Evolutionary conservation across 1,140 invertebrate species (phyloP), one percentile per base, ranked within the genome.

Genomic region (Trachymyrmex cornetzi): DNA sequence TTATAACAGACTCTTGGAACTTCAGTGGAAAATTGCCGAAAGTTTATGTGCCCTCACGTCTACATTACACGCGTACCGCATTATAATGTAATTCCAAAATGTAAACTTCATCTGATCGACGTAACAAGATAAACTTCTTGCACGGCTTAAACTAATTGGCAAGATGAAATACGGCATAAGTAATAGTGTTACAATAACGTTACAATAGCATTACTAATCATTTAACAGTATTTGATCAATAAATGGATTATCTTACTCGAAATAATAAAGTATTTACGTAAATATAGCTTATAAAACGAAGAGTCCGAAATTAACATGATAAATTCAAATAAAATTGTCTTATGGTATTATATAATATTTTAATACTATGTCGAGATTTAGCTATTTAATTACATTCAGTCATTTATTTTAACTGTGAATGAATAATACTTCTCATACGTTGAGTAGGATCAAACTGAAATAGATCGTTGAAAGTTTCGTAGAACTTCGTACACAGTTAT

Each of bases 21-120:
- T 93, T 92, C 61, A 55, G 38, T 30, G 85, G 71, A 86, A 92
- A 93, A 87, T 92, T 91, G 74, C 84, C 53, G 48, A 77, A 88
- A 88, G 80, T 89, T 86, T 61, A 88, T 12, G 24, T 50, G 57
- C 81, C 71, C 9, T 66, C 66, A 14, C 66, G 16, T 63, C 59
- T 57, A 44, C 14, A 53, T 81, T 71, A 81, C 79, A 69, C n/a
- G 48, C 48, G n/a, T 55, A 71, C 66, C 64, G 50, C 66, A 81
- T 71, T 44, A 81, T 85, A 77, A 85, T 77, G 71, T 77, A 77
- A 85, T 85, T 85, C 59, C n/a, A 6, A 61, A 85, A 75, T 61
- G 44, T 44, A 77, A 85, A 85, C 81, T 85, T 77, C 71, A 44
- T 71, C 24, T 57, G 64, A 81, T 81, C 50, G 53, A 81, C 66